phyloP scores from a whole-genome alignment of 2,888 invertebrate genomes.

The Macrosiphum euphorbiae region DNA sequence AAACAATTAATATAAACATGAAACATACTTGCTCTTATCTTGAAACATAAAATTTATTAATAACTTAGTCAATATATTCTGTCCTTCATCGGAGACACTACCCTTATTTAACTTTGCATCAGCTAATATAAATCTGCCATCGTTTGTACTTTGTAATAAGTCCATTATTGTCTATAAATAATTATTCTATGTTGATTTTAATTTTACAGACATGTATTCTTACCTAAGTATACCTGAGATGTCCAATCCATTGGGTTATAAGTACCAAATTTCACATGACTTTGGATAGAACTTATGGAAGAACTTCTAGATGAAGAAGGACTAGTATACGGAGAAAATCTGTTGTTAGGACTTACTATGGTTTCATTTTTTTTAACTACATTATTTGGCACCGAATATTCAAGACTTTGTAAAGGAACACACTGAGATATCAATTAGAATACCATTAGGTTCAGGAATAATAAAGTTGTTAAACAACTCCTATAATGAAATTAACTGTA shows the following conservation, averaged over 20 bases:
- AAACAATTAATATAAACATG: neutral
- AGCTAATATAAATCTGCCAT: neutral
- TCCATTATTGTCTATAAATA: neutral
- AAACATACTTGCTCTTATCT: slow-evolving; percentile 6
- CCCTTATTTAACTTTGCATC: slow-evolving; percentile 5
- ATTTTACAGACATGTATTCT: neutral
- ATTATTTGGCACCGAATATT: too few relatives aligned
- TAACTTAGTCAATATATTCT: neutral
- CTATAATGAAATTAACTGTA: too few relatives aligned
- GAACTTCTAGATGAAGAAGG: too few relatives aligned
- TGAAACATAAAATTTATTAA: neutral
- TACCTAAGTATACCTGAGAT: slow-evolving; percentile 1
- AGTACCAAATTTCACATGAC: neutral
- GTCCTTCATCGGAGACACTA: neutral
- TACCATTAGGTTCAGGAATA: too few relatives aligned
- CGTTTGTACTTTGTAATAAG: neutral
- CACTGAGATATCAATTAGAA: too few relatives aligned
- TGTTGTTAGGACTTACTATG: too few relatives aligned
- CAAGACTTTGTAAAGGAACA: too few relatives aligned
- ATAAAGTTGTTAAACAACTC: too few relatives aligned
- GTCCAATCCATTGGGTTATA: neutral
- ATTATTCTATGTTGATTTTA: neutral
- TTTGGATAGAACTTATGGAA: neutral
- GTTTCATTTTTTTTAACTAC: too few relatives aligned
- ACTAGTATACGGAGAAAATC: too few relatives aligned